Evolutionary conservation across 2,797 vertebrate species (phyloP), one percentile per base, ranked within the genome.

Genomic region (Aldrovandia affinis): DNA sequence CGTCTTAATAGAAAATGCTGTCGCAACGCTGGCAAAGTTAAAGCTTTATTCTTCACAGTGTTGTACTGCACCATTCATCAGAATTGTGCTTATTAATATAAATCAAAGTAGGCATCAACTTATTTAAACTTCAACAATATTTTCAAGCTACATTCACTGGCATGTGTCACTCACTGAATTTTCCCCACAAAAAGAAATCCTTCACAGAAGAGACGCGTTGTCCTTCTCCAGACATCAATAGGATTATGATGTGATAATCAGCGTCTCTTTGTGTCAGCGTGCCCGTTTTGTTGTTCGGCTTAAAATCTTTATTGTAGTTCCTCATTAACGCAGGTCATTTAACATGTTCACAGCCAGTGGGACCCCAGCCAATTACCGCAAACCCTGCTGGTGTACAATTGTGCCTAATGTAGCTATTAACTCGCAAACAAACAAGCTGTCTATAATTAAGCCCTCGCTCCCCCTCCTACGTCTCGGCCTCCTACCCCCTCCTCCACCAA

Each of bases 321-420:
- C 33, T 12, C 65, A 39, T 39, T 70, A 70, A 70, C 25, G 65
- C 33, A 70, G 65, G 65, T 36, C 33, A 70, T 39, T 70, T 70
- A 39, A 70, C 65, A 70, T 70, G 65, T 70, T 57, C 15, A n/a
- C 47, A 81, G 30, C 20, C 42, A 65, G 77, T 20, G 36, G 22
- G 42, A 79, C n/a, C 75, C 52, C 42, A 52, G 7, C 77, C 42
- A 83, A 83, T 59, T 39, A 83, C 39, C 36, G 39, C 28, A 68
- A 65, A 75, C 50, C 65, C 82, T 78, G 59, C 73, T 83, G 73
- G 54, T 33, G n/a, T 68, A 61, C 57, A 79, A 83, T 79, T 63
- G 55, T 79, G 78, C 61, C 50, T 3, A 65, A 54, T 75, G 55
- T 28, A n/a, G 82, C 39, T 18, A 15, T 63, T 59, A 61, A 33